Base-by-base conservation (phyloP, 1,140 invertebrate species). In the Euglossa dilemma region DNA sequence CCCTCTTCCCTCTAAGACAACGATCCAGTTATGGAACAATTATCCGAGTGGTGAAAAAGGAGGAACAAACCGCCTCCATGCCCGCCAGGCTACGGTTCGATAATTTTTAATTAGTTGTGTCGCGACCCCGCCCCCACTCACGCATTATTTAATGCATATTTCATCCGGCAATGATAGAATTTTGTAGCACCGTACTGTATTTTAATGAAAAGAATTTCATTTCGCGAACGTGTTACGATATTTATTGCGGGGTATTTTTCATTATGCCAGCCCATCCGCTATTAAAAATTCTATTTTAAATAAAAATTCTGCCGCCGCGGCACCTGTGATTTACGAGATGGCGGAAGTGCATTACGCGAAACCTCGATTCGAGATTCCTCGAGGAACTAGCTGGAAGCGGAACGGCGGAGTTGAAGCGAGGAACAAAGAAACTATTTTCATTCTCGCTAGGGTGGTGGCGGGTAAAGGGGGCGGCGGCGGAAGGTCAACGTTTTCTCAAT, bases 21-120 rank as follows among this genome's bases (percentile, higher is more conserved):
- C 52, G 61, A 61, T 86, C 47, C 47, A 78, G 75, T 87, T 86
- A 87, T 84, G 45, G 74, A 75, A 25, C 70, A 78, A 75, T 87
- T 84, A 87, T 82, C 28, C 36, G 14, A 20, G 23, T 43, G 25
- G 25, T 16, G 45, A 47, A 79, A 52, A 47, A 36, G 14, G 25
- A 56, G 25, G 2, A 20, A 57, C 8, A 18, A 6, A 2, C 28
- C 52, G 52, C 43, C 7, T 63, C 50, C 43, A 52, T 36, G n/a
- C 9, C 20, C n/a, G 18, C 23, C 28, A 20, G 14, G 28, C 20
- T 5, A 6, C n/a, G 8, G 25, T n/a, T 43, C 50, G 0, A 71
- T 36, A 6, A 23, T 12, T 73, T 73, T 73, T 57, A 43, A 73
- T 73, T 73, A 73, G 9, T 56, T 12, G 2, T 16, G 23, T 73